Conservation (phyloP, 1,140 invertebrate species). For the Geopemphigus sp. region DNA sequence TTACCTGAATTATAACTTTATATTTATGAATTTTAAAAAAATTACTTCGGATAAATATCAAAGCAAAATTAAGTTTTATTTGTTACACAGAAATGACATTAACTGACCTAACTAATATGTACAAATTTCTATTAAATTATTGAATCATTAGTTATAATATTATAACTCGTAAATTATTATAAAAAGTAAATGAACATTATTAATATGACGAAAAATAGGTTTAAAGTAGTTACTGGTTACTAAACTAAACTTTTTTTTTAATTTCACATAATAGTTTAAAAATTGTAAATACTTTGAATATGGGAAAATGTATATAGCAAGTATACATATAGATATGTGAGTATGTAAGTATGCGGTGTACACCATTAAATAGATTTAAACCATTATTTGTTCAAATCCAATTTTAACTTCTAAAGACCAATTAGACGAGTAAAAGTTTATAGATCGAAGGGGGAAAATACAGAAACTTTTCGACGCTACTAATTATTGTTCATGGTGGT, state of each 20-base stretch:
- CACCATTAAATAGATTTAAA: slow-evolving; percentile 33
- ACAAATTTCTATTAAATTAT: too few species aligned
- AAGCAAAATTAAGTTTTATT: too few species aligned
- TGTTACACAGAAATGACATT: too few species aligned
- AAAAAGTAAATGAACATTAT: too few species aligned
- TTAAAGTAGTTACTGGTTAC: neutral
- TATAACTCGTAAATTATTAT: too few species aligned
- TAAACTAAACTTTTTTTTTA: neutral
- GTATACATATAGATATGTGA: too few species aligned
- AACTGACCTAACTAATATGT: too few species aligned
- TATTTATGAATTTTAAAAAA: too few species aligned
- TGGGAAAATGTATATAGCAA: neutral
- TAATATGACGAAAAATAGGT: neutral
- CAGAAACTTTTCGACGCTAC: slow-evolving; percentile 5
- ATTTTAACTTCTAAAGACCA: slow-evolving; percentile 38
- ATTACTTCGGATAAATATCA: too few species aligned
- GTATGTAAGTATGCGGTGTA: neutral
- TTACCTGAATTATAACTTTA: too few species aligned
- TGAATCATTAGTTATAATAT: too few species aligned
- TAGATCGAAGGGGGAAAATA: neutral
- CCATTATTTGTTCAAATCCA: slow-evolving; percentile 26
- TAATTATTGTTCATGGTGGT: slow-evolving; percentile 19
- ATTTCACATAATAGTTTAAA: neutral
- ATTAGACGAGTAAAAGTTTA: slow-evolving; percentile 30
- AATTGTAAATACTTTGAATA: neutral